Percentiles rank a stretch among this genome's conserved stretches.
These are phyloP conservation scores for Tragopan temminckii DNA, from an alignment of 2,797 vertebrate genomes.

Conservation along the genomic window DNA sequence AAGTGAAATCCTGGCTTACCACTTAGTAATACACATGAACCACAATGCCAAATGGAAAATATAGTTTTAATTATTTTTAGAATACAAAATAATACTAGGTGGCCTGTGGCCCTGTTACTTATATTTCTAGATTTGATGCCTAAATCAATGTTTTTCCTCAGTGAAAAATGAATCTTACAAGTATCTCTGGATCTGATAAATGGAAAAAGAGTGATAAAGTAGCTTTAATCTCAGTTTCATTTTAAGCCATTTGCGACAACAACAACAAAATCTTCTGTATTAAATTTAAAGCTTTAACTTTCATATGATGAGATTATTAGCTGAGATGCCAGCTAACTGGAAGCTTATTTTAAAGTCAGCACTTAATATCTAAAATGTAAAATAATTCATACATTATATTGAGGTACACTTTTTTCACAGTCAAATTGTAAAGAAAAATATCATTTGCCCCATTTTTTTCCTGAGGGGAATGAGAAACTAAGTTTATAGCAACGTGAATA, in stretches of 20 bases:
- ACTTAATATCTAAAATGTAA: conserved; percentile 62
- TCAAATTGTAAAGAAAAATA: conserved; percentile 55
- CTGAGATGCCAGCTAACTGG: conserved; percentile 39
- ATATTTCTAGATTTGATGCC: conserved; percentile 68
- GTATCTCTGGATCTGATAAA: conserved; percentile 39
- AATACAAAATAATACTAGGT: conserved; percentile 37
- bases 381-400: conserved; percentile 37
- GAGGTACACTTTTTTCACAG: conserved; percentile 57
- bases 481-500: conserved; percentile 62
- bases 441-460: conserved; percentile 40
- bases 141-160: conserved; percentile 42
- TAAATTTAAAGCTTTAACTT: conserved; percentile 49
- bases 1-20: conserved; percentile 61
- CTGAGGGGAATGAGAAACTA: conserved; percentile 42
- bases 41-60: conserved; percentile 68
- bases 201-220: conserved; percentile 46
- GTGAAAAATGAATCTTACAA: conserved; percentile 49
- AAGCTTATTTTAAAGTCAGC: conserved; percentile 61
- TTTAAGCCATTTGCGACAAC: conserved; percentile 54
- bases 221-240: conserved; percentile 55
- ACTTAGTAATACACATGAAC: conserved; percentile 47
- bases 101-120: conserved; percentile 48
- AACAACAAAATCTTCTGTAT: conserved; percentile 13
- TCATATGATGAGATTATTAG: neutral
- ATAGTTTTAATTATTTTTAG: conserved; percentile 73